Percentiles rank a stretch among this genome's conserved stretches.
These are phyloP conservation scores for Oxycera nigricornis DNA, from an alignment of 2,888 invertebrate species.

Conservation along the genomic window DNA sequence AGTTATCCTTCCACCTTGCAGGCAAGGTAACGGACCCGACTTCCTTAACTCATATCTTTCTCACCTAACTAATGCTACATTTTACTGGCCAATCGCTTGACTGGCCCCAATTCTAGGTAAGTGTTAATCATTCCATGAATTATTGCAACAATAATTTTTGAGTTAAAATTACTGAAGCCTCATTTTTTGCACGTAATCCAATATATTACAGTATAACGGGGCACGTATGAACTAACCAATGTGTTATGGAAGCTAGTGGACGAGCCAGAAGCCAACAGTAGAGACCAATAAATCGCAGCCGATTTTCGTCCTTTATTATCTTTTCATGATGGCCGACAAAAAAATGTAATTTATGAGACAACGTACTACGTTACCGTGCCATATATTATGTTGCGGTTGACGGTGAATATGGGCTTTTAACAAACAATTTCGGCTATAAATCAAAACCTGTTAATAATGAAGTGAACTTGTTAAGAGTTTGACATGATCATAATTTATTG, in stretches of 20 bases:
- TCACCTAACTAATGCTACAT: too few relatives aligned
- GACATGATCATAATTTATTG: constrained; percentile 44
- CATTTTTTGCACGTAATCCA: constrained; percentile 4
- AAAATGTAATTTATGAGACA: constrained; percentile 41
- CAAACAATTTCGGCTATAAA: constrained; percentile 41
- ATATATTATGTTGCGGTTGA: constrained; percentile 40
- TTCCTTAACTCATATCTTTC: too few relatives aligned
- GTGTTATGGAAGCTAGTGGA: background rate
- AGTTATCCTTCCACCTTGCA: too few relatives aligned
- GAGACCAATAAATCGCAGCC: constrained; percentile 41
- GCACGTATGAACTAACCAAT: background rate
- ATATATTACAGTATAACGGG: constrained; percentile 3
- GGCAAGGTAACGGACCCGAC: too few relatives aligned
- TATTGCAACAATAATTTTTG: constrained; percentile 32
- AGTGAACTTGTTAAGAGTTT: constrained; percentile 45
- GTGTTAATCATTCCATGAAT: constrained; percentile 32
- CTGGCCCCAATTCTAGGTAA: constrained; percentile 1
- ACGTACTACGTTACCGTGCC: constrained; percentile 40
- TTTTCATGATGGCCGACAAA: constrained; percentile 32
- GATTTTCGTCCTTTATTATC: constrained; percentile 45
- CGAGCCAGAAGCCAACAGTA: constrained; percentile 38
- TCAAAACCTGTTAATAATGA: constrained; percentile 44
- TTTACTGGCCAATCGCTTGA: too few relatives aligned
- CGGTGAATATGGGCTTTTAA: constrained; percentile 44
- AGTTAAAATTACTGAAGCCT: constrained; percentile 14